phyloP scores from a whole-genome alignment of 2,113 vertebrate species.

The Mormyrus iriodes region DNA sequence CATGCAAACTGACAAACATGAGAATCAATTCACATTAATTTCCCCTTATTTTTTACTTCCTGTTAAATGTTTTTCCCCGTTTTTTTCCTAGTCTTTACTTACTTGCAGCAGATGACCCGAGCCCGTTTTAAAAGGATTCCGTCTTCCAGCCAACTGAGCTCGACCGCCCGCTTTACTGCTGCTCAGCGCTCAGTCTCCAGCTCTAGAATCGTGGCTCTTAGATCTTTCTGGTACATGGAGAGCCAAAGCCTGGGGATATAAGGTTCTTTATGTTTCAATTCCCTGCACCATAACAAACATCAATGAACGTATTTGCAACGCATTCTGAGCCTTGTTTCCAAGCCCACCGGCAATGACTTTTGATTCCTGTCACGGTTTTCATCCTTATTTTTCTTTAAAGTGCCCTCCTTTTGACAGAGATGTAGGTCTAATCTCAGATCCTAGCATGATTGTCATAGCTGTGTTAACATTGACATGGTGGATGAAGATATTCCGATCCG shows the following conservation, averaged over 20 bases:
- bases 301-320: neutral
- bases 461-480: neutral
- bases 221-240: slow-evolving; percentile 14
- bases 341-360: neutral
- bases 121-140: neutral
- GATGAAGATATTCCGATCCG: too few species aligned
- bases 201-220: neutral
- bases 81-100: neutral
- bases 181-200: slow-evolving; percentile 4
- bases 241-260: slow-evolving; percentile 19
- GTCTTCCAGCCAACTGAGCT: neutral
- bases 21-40: neutral
- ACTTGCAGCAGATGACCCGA: neutral
- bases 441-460: neutral
- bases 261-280: neutral
- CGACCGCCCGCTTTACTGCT: neutral
- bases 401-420: neutral
- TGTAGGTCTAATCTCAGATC: neutral
- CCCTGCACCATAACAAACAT: neutral
- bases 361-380: neutral
- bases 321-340: neutral
- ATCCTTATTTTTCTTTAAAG: neutral
- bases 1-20: neutral
- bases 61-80: neutral
- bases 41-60: neutral